Base-by-base conservation (phyloP, 2,113 vertebrate species). In the Seriola aureovittata region DNA sequence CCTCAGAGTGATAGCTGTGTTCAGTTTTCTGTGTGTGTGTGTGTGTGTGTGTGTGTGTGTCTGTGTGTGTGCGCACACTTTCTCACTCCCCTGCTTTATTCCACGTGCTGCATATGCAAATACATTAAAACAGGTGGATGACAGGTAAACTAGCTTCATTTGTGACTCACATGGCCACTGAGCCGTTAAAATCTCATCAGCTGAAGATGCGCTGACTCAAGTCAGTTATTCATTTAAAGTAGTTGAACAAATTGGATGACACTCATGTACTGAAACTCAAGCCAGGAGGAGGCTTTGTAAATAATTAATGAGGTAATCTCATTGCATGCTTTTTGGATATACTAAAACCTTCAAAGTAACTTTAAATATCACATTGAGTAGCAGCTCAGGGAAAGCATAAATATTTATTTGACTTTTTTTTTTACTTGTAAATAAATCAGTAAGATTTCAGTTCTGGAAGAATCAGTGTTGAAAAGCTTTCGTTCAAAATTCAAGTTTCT, bases 221-320 rank as follows among this genome's bases (percentile, higher is more conserved):
- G 52, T 34, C 42, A 17, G 54, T 57, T 23, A 38, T 40, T 78
- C 8, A 48, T 42, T 60, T 69, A 32, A 81, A 69, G 38, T 23
- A 44, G 46, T 66, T n/a, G 16, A 75, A 70, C 36, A 50, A 44
- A 79, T 54, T 34, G n/a, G 25, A 63, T 80, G 23, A 80, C 32
- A 44, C 50, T 59, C 63, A 4, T 55, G 17, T 19, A 34, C n/a
- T 63, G 60, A 29, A 58, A 64, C 13, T 69, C 11, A 44, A 23
- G 57, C 32, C 67, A 68, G 48, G 57, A 40, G 10, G 25, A 54
- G 36, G 21, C 40, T 32, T 69, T 73, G 50, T 52, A 58, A 74
- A 70, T 65, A 71, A 78, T 80, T 17, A 75, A 71, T 57, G 19
- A 34, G 60, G 13, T 69, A 63, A 69, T 62, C 66, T 68, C 17